Conservation (phyloP, 2,888 invertebrate genomes). For the Brachyopa scutellaris region DNA sequence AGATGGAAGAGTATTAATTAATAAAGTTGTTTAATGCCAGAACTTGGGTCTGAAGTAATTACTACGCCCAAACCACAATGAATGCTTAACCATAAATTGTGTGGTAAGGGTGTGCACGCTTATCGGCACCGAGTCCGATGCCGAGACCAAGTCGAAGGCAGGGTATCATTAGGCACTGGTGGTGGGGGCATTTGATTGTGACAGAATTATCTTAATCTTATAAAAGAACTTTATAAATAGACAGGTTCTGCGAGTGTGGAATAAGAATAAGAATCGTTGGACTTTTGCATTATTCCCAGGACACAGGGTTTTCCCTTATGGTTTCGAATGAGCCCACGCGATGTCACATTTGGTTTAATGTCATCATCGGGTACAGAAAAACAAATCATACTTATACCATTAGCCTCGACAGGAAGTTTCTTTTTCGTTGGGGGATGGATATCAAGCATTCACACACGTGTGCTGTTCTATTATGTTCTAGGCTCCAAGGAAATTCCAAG, state of each 20-base stretch:
- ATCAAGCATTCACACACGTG: no score
- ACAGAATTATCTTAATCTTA: constrained; percentile 39
- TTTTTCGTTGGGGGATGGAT: no score
- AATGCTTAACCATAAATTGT: constrained; percentile 36
- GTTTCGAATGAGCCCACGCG: no score
- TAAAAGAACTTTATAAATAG: constrained; percentile 5
- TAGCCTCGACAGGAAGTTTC: no score
- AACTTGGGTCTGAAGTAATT: constrained; percentile 27
- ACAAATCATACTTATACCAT: no score
- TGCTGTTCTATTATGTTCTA: no score
- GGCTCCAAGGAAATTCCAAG: no score
- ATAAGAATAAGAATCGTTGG: neutral
- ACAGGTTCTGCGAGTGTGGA: neutral
- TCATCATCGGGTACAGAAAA: no score
- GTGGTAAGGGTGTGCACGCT: constrained; percentile 12
- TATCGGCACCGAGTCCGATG: constrained; percentile 6
- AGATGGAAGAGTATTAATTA: constrained; percentile 63
- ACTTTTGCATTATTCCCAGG: neutral
- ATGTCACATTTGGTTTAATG: no score
- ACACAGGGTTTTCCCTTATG: no score
- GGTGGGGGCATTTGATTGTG: constrained; percentile 1
- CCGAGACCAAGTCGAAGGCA: no score
- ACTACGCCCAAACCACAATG: constrained; percentile 41
- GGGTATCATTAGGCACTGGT: constrained; percentile 12
- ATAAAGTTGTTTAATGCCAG: constrained; percentile 59